Base-by-base conservation (phyloP, 2,113 vertebrate genomes). In the Brachyistius frenatus region DNA sequence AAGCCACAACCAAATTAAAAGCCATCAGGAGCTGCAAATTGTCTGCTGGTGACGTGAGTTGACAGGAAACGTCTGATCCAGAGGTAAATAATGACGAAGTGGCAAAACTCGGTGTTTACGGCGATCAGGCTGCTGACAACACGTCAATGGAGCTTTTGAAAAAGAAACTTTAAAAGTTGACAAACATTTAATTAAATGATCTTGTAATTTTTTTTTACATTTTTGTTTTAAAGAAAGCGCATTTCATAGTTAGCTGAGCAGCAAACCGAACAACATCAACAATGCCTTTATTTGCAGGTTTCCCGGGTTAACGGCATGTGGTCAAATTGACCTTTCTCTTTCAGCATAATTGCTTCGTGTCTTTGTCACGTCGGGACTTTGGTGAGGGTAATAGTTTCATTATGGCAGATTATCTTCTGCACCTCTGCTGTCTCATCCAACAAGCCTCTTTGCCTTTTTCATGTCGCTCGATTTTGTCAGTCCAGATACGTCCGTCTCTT, bases 331-430 rank as follows among this genome's bases (percentile, higher is more conserved):
- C 89, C 83, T 86, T 77, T 62, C 66, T 44, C 73, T 83, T 37
- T 69, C 78, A 32, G 15, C 41, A 55, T 71, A 44, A 87, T 86
- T 86, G 80, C 65, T 73, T 64, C 33, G 52, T 44, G 55, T 70
- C 70, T 60, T 68, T n/a, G n/a, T 73, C 83, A 61, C 58, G 44
- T 10, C 10, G 11, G 35, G 46, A 74, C 71, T 75, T 88, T 76
- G 78, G 61, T 65, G 76, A 70, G 50, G 78, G 62, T 89, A 91
- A 90, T 81, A 9, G 55, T 83, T 89, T 83, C 74, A 80, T 76
- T 86, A 88, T 69, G 69, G 66, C 80, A 66, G 14, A 74, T 82
- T 84, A 73, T 35, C 73, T 81, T 88, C 74, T 50, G 74, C 64
- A 63, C 76, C 67, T 75, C 73, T 13, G 75, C 64, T n/a, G 76